Evolutionary conservation across 2,888 invertebrate species (phyloP), one percentile per base, ranked within the genome.

Genomic region (Tetragonula carbonaria): DNA sequence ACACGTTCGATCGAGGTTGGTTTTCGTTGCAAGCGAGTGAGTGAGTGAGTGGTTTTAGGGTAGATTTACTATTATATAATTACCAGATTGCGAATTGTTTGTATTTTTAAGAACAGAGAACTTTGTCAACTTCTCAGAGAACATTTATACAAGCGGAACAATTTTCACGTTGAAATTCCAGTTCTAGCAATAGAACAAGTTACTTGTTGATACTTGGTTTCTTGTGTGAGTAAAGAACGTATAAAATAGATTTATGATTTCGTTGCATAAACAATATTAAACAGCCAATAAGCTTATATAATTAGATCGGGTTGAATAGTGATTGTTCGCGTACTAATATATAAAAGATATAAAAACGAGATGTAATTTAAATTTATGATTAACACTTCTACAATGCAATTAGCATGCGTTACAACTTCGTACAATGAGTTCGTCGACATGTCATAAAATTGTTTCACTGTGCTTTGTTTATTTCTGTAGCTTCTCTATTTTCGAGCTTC

Each of bases 281-380:
- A 89, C 87, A 78, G 85, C 88, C 83, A 88, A 87, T 89, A 88
- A 88, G 88, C 87, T 88, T 77, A 74, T 84, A 28, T 28, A 86
- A 90, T 91, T 91, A 88, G 88, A 84, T 87, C 76, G 82, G 75
- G 75, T 75, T 82, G 74, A 81, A 80, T 88, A 88, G 89, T 89
- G 74, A 74, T 74, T 55, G 45, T 59, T 18, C n/a, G 14, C 51
- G 21, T 11, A 45, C 45, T 45, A 1, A 8, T 45, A 45, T 45
- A 8, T 45, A 45, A 45, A 65, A 74, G 45, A 74, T 68, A 66
- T 38, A 51, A 53, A 65, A 74, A 51, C 50, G 71, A 63, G 55
- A 50, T 67, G 71, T 74, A 78, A 81, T 78, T 66, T 53, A 33
- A 78, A 81, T 78, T 70, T 63, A 33, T 50, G 57, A 78, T 76